Percentiles rank a stretch among this genome's conserved stretches.
Conservation (phyloP, 2,797 vertebrate species). For the Passerculus sandwichensis region DNA sequence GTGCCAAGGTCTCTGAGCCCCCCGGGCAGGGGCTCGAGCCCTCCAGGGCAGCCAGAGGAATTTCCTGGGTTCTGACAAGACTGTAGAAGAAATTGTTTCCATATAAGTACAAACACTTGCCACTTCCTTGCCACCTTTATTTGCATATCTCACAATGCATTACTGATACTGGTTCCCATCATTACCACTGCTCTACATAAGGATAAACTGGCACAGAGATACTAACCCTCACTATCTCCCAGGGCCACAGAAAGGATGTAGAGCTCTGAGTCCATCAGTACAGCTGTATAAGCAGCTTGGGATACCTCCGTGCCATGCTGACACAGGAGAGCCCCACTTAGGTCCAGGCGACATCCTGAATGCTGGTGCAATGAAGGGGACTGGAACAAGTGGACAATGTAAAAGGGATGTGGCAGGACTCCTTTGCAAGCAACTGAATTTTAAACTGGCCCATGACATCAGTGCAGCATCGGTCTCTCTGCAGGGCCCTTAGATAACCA, state of each 20-base stretch:
- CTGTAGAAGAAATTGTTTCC: neutral
- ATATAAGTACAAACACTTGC: neutral
- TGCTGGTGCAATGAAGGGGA: neutral
- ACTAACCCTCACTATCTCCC: neutral
- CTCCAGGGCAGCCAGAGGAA: too few relatives aligned
- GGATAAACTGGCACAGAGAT: neutral
- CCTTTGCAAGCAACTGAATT: neutral
- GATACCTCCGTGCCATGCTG: neutral
- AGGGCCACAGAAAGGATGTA: neutral
- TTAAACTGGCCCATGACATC: neutral
- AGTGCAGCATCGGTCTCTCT: neutral
- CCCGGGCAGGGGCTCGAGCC: too few relatives aligned
- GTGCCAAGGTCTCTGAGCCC: too few relatives aligned
- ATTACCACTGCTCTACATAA: neutral
- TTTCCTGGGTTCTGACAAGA: too few relatives aligned
- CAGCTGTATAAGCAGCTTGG: neutral
- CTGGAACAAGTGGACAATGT: neutral
- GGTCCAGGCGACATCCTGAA: fast-evolving
- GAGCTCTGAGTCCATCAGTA: neutral
- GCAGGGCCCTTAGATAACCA: neutral
- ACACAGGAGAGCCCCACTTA: fast-evolving
- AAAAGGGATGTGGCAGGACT: neutral
- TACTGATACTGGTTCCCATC: fast-evolving
- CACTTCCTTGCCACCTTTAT: neutral
- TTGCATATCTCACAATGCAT: neutral